Base-by-base conservation (phyloP, 1,140 invertebrate species). In the Hycleus cichorii region DNA sequence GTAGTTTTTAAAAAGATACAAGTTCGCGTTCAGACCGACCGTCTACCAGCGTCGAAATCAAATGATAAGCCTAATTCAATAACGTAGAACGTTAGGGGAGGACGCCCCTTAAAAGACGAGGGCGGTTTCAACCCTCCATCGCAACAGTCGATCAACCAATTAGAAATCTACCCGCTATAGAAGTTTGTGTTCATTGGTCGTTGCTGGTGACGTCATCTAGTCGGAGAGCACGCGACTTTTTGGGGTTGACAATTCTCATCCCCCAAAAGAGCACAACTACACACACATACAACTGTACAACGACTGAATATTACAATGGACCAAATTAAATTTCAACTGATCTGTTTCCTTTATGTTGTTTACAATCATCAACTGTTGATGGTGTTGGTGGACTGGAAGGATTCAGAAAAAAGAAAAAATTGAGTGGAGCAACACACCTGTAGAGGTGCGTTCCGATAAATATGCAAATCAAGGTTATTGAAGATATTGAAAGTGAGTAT, bases 31-130 rank as follows among this genome's bases (percentile, higher is more conserved):
- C 66, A 64, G 64, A 63, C 79, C 79, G 78, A 78, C 78, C 78
- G 76, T 78, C 76, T 77, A 76, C 78, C 75, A 78, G 32, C 74
- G 75, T 76, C 79, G 80, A 83, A 84, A 83, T 83, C 81, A 83
- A 84, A 84, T 83, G 82, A 84, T 84, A 81, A 82, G 80, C 80
- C 81, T 84, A 84, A 84, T 84, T 84, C 81, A 83, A 84, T 84
- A 83, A 84, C 64, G 65, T 63, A 65, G 68, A 69, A 64, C 63
- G 59, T 58, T 48, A 52, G 60, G 57, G 59, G 48, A 38, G 58
- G 27, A 52, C 58, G 67, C 59, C 55, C 32, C 32, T 18, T 32
- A 59, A 60, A 40, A 58, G 42, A 55, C 43, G 47, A 32, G 57
- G 67, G 66, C 63, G 65, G 45, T 24, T 42, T 44, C 53, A 54